Base-by-base conservation (phyloP, 2,797 vertebrate genomes). In the Mallotus villosus region DNA sequence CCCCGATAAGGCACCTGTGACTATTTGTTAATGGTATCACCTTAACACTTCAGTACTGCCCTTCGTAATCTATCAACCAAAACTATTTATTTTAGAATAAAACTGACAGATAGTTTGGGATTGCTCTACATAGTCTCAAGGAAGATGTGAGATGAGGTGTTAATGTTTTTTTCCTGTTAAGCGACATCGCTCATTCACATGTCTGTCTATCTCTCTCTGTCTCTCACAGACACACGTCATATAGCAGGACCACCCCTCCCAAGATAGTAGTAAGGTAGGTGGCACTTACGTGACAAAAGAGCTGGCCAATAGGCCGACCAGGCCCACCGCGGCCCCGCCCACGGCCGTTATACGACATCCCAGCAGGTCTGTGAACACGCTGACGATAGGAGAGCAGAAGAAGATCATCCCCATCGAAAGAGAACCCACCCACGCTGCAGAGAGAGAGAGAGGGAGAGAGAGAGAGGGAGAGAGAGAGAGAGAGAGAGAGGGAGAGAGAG, bases 351-450 rank as follows among this genome's bases (percentile, higher is more conserved):
- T 87, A 71, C 94, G 92, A 86, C 97, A 99, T 29, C 97, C 97
- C 1, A 95, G 91, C 41, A 95, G 72, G 84, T 99, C 96, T 0
- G 97, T 98, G 92, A 97, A 97, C 82, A 98, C 71, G 59, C 96
- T 98, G 90, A 95, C 97, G 63, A 98, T 94, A 1, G 97, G 97
- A 53, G 97, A 98, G 83, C 96, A 98, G 90, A 98, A 95, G 92
- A 99, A 99, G 87, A 99, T 97, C 96, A 99, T 97, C 2, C 97
- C 97, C 96, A 99, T 99, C 59, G 95, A 96, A 46, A 99, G 92
- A 29, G 97, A 99, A 82, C 92, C 93, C 68, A 98, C 97, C 96
- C 94, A 97, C 0, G 97, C 97, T 99, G 93, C 62, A 85, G 73
- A 81, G 86, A 84, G 4, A 80, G 62, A 67, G 67, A 19, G 12